A percentile compares a stretch with the other conserved stretches of the same genome.
Conservation (phyloP, 2,797 vertebrate genomes). For the Leucoraja ocellata region DNA sequence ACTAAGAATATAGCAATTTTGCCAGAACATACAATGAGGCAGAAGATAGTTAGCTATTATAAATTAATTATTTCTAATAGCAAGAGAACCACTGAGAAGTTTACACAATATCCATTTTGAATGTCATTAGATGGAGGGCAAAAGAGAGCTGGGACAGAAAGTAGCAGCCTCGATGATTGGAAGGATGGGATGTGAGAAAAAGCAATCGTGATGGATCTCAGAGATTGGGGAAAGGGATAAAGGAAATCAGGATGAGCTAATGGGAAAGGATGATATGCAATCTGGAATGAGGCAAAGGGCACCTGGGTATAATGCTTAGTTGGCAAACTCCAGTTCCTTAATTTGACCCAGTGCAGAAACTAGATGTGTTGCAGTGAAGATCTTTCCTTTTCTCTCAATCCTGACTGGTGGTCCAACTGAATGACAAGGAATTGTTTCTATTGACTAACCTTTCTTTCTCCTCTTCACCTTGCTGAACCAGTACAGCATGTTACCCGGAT, state of each 20-base stretch:
- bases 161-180: too few species aligned
- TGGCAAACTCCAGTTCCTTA: neutral
- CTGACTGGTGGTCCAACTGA: neutral
- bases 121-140: neutral
- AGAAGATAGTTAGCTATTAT: too few species aligned
- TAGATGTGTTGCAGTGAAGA: neutral
- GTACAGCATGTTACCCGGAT: constrained; percentile 62
- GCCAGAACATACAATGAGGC: neutral
- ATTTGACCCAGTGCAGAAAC: neutral
- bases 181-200: too few species aligned
- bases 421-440: neutral
- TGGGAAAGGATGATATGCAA: neutral
- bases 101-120: neutral
- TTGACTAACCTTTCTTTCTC: neutral
- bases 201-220: neutral
- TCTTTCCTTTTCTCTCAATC: neutral
- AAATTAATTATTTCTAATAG: neutral
- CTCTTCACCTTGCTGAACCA: constrained; percentile 42
- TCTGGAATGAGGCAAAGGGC: neutral
- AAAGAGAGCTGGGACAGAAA: neutral
- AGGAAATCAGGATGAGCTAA: neutral
- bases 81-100: neutral
- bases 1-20: neutral
- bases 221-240: neutral
- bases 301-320: neutral